Conservation (phyloP, 2,888 invertebrate species). For the Deilephila porcellus region DNA sequence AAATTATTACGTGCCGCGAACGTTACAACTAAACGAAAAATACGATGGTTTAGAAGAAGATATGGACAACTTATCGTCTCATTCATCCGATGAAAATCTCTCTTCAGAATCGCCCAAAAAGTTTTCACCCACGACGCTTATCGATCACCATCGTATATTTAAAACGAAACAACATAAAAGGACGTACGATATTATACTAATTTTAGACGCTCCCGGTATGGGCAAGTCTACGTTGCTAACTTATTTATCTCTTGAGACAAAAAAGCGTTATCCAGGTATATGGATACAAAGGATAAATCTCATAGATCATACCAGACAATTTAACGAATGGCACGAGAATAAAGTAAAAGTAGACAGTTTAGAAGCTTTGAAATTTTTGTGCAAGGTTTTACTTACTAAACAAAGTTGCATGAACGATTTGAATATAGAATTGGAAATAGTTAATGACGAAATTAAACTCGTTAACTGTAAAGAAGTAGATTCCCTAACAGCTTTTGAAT, state of each 20-base stretch:
- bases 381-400: constrained; percentile 17
- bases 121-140: background rate
- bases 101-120: background rate
- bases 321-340: constrained; percentile 28
- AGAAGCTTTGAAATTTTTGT: constrained; percentile 30
- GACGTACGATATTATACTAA: constrained; percentile 15
- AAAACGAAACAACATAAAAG: background rate
- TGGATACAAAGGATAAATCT: constrained; percentile 34
- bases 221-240: constrained; percentile 34
- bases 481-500: background rate
- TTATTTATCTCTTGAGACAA: constrained; percentile 31
- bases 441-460: constrained; percentile 11
- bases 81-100: background rate
- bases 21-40: background rate
- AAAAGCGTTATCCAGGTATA: constrained; percentile 23
- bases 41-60: background rate
- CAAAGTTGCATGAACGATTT: background rate
- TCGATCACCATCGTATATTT: background rate
- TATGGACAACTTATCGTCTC: background rate
- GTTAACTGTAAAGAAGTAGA: background rate
- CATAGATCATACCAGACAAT: constrained; percentile 29
- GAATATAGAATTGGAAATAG: constrained; percentile 7
- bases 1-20: constrained; percentile 29
- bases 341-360: constrained; percentile 13
- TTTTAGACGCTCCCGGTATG: constrained; percentile 33